Evolutionary conservation across 2,888 invertebrate species (phyloP).

Genomic region (Platycnemis pennipes): DNA sequence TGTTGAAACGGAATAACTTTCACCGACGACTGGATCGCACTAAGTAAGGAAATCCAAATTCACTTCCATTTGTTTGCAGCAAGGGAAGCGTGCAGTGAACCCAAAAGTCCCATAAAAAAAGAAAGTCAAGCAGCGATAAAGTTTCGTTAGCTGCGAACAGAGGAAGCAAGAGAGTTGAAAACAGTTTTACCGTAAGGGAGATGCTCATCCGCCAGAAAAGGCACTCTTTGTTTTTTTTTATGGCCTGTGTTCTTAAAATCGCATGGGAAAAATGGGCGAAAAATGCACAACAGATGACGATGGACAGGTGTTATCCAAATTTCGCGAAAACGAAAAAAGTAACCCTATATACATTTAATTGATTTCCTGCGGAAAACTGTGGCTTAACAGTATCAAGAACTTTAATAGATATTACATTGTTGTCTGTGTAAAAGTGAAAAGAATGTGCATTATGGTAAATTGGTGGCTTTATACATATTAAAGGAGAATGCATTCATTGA

Average conservation of each 20-base stretch:
- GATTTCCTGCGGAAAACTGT: no score
- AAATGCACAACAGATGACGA: no score
- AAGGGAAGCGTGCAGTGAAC: background rate
- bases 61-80: background rate
- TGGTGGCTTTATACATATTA: no score
- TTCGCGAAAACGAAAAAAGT: no score
- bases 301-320: no score
- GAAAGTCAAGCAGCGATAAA: background rate
- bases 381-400: no score
- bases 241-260: background rate
- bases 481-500: no score
- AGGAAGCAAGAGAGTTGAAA: background rate
- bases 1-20: background rate
- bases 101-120: background rate
- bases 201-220: background rate
- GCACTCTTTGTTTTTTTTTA: background rate
- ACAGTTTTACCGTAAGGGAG: background rate
- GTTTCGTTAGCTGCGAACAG: background rate
- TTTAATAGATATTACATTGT: no score
- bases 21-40: background rate
- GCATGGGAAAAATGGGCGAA: no score
- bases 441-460: no score
- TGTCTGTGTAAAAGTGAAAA: no score
- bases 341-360: no score
- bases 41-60: background rate